Base-by-base conservation (phyloP, 1,140 invertebrate genomes). In the Lordiphosa collinella region DNA sequence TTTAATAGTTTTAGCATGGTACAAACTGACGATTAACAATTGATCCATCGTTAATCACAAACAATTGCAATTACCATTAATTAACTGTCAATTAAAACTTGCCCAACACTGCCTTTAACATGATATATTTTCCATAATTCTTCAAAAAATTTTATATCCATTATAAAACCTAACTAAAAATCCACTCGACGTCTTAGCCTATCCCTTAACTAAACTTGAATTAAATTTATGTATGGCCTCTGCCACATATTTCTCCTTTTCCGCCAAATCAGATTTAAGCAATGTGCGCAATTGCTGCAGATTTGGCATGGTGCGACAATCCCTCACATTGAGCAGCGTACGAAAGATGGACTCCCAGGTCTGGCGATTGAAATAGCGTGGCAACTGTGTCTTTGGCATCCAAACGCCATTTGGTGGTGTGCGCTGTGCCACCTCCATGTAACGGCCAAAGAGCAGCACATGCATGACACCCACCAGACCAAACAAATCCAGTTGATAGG, bases 401-500 rank as follows among this genome's bases (percentile, higher is more conserved):
- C 76, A 88, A 51, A 75, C 52, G 9, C 64, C 65, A 7, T n/a
- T 1, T 12, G 40, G 56, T 12, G 40, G 56, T 13, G 44, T 31
- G 8, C 93, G 92, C 48, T 92, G 92, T 37, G 91, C 91, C 38
- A 95, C 93, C 68, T 95, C 94, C 94, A 98, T 97, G 85, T 97
- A 97, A 76, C 93, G 93, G 18, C 95, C 94, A 90, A 97, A 96
- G 13, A 97, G 88, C 57, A 98, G 89, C 38, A 95, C 94, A 90
- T 97, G 94, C 56, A 96, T 93, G 14, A 95, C 95, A 13, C 94
- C 95, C 53, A 95, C 95, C 54, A 97, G 88, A 63, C 96, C 96
- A 91, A 94, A 97, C 62, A 96, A 90, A 91, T 98, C 97, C 31
- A 95, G 95, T 90, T 98, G 96, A 89, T 96, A 98, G 25, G 94